Conservation (phyloP, 2,113 vertebrate species). For the Dipodomys stephensi region DNA sequence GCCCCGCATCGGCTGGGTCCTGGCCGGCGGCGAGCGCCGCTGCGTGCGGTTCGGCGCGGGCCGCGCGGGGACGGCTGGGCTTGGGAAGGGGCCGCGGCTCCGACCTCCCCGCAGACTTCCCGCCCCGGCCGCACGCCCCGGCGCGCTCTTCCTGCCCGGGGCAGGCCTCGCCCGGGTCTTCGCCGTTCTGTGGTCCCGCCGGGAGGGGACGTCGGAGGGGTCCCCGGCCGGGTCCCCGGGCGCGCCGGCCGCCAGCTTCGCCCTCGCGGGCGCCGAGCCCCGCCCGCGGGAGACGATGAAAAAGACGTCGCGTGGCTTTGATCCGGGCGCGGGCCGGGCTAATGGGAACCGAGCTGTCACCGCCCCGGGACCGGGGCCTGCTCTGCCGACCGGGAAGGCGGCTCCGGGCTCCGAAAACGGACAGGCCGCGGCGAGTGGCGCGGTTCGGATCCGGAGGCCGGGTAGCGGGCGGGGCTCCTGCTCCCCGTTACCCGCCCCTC, state of each 20-base stretch:
- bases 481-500: too few species aligned
- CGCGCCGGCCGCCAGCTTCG: too few species aligned
- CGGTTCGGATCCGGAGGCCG: too few species aligned
- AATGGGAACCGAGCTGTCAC: constrained; percentile 62
- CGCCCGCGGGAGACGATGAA: constrained; percentile 1
- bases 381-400: too few species aligned
- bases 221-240: neutral
- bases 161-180: constrained; percentile 49
- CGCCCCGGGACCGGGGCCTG: too few species aligned
- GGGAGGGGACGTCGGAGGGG: neutral
- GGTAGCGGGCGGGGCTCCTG: too few species aligned
- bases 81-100: neutral
- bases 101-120: neutral
- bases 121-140: neutral
- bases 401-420: too few species aligned
- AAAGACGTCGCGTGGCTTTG: constrained; percentile 68
- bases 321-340: constrained; percentile 59
- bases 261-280: neutral
- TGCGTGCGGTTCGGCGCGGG: neutral
- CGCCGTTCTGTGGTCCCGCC: neutral
- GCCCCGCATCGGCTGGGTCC: neutral
- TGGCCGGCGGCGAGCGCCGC: neutral
- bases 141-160: neutral
- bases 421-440: too few species aligned
- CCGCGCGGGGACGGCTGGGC: neutral